Percentiles rank a stretch among this genome's conserved stretches.
Evolutionary conservation across 2,113 vertebrate genomes (phyloP).

Genomic region (Phyllostomus discolor): DNA sequence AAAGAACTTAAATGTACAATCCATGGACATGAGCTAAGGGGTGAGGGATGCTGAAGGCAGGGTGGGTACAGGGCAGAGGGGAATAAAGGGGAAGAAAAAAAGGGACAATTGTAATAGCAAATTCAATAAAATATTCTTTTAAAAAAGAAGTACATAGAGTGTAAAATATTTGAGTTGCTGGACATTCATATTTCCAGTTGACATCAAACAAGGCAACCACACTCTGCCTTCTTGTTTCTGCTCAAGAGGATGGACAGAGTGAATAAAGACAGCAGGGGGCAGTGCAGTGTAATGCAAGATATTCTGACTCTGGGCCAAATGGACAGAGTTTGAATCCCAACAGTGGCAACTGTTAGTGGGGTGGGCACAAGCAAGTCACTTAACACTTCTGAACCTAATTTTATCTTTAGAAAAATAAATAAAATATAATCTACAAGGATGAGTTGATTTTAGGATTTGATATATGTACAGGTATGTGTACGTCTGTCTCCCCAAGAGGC

Average conservation of each 20-base stretch:
- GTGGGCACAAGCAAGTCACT: background rate
- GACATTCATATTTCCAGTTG: background rate
- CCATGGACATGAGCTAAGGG: too few species aligned
- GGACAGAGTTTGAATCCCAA: background rate
- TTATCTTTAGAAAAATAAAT: constrained; percentile 4
- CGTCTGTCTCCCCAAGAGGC: background rate
- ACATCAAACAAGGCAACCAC: background rate
- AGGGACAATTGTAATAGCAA: too few species aligned
- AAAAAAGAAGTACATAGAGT: background rate
- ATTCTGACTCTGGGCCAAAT: background rate
- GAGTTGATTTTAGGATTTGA: background rate
- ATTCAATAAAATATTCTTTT: too few species aligned
- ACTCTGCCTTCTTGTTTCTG: background rate
- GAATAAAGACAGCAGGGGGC: background rate
- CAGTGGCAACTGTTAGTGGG: background rate
- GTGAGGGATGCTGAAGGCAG: too few species aligned
- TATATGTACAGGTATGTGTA: background rate
- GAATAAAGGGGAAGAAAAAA: too few species aligned
- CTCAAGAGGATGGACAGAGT: background rate
- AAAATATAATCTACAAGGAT: background rate
- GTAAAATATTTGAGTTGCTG: background rate
- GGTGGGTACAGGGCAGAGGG: too few species aligned
- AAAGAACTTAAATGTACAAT: too few species aligned
- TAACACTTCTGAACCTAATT: background rate
- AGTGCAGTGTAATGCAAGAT: background rate